These are phyloP conservation scores for Adelges cooleyi DNA, from an alignment of 1,140 invertebrate genomes.

Conservation along the genomic window DNA sequence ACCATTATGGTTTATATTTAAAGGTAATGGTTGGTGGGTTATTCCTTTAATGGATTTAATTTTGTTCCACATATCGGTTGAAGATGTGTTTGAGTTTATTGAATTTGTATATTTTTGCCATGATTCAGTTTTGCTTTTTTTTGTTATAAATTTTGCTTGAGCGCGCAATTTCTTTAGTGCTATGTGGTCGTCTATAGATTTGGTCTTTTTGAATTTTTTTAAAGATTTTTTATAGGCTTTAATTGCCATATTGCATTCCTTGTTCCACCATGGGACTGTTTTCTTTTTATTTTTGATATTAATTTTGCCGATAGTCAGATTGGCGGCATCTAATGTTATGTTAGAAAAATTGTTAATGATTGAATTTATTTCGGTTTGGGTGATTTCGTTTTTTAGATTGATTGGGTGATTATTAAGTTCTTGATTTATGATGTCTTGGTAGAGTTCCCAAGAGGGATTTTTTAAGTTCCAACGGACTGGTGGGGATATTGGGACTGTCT, in stretches of 20 bases:
- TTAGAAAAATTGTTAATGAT: neutral
- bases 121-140: neutral
- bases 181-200: neutral
- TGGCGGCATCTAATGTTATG: neutral
- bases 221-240: neutral
- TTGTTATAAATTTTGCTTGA: neutral
- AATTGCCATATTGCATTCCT: neutral
- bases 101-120: neutral
- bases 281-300: neutral
- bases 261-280: neutral
- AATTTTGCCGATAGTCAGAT: neutral
- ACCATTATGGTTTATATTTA: neutral
- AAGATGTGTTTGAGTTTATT: neutral
- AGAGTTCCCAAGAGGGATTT: neutral
- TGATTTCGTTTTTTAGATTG: neutral
- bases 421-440: neutral
- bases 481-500: neutral
- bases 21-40: neutral
- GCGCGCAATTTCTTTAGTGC: neutral
- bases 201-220: neutral
- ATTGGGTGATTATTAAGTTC: neutral
- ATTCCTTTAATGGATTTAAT: neutral
- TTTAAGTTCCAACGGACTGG: neutral
- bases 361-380: slow-evolving; percentile 4
- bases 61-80: neutral